Conservation (phyloP, 2,113 vertebrate genomes). For the Eulemur rufifrons region DNA sequence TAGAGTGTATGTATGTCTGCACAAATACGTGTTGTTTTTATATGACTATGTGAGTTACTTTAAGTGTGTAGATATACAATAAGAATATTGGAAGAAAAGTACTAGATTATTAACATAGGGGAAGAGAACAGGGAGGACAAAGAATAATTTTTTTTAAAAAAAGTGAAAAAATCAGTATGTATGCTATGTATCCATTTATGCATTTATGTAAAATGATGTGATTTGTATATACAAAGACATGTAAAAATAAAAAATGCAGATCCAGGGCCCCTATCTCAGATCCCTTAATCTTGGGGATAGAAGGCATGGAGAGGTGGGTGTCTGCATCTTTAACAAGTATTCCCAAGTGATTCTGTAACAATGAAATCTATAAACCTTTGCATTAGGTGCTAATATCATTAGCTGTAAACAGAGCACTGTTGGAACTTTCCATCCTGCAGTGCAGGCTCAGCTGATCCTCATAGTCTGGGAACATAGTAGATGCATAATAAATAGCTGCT, state of each 20-base stretch:
- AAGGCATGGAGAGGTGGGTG: neutral
- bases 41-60: neutral
- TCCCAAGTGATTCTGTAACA: neutral
- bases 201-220: neutral
- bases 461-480: conserved; percentile 49
- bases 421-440: conserved; percentile 54
- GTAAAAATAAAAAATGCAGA: neutral
- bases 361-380: conserved; percentile 8
- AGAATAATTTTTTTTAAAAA: neutral
- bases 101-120: conserved; percentile 4
- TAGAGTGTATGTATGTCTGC: neutral
- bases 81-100: neutral
- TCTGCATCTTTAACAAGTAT: neutral
- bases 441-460: conserved; percentile 15
- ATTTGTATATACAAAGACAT: neutral
- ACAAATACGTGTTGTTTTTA: neutral
- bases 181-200: neutral
- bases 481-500: conserved; percentile 40
- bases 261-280: neutral
- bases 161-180: neutral
- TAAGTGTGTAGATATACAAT: neutral
- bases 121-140: neutral
- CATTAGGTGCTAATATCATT: neutral
- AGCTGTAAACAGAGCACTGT: neutral
- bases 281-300: neutral